Base-by-base conservation (phyloP, 2,888 invertebrate species). In the Morinoia aosen region DNA sequence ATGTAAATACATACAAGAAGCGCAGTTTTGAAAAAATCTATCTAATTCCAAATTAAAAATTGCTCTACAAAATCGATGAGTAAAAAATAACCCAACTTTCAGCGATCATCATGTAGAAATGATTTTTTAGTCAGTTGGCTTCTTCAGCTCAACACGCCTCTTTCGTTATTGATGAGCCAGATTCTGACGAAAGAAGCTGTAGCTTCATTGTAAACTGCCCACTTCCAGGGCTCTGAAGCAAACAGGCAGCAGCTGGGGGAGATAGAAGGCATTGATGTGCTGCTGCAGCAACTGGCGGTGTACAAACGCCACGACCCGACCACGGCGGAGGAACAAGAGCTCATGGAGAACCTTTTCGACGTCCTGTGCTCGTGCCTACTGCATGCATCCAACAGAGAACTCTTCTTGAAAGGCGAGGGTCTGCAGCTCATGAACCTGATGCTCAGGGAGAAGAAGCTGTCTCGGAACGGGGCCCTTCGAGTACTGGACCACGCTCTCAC, bases 311-410 rank as follows among this genome's bases (percentile, higher is more conserved):
- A 99, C 97, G 99, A 99, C 97, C 99, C 99, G 0, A 98, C 98
- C 95, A 98, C 98, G 95, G 98, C 98, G 5, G 99, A 99, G 97
- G 99, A 99, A 97, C 98, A 99, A 97, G 99, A 99, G 97, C 98
- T 99, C 97, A 99, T 99, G 99, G 99, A 99, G 97, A 99, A 99
- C 97, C 98, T 99, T 97, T 99, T 99, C 97, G 99, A 99, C 97
- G 98, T 98, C 96, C 97, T 99, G 96, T 99, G 99, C 97, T 99
- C 99, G 95, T 98, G 99, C 95, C 98, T 99, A 96, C 98, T 99
- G 98, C 98, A 98, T 96, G 98, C 98, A 33, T 97, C 98, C 96
- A 99, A 99, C 97, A 98, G 99, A 95, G 99, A 99, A 96, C 98
- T 98, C 96, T 99, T 99, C 97, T 98, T 99, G 61, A 98, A 98